Evolutionary conservation across 2,797 vertebrate genomes (phyloP), one percentile per base, ranked within the genome.

Genomic region (Merluccius polli): DNA sequence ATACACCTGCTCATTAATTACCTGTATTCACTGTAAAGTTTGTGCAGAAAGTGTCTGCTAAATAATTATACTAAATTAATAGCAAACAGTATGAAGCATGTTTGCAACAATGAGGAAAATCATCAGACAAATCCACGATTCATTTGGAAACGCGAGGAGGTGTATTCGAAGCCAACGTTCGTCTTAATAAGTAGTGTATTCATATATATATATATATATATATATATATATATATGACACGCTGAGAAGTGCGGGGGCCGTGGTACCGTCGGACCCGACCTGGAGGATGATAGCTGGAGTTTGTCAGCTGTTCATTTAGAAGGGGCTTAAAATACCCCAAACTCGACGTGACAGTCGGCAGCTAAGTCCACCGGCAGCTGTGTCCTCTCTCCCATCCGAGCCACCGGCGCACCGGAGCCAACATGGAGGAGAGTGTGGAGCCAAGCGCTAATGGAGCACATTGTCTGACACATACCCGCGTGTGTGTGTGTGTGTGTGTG

Each of bases 301-400:
- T 87, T 84, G 80, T 73, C 68, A 38, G 76, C 79, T 70, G 70
- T 73, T 87, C 73, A 74, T 87, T 87, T 89, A 59, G 70, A 83
- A 86, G 79, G 71, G 72, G 73, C 71, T 81, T 73, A 81, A 84
- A 73, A 77, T 77, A 79, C 83, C 81, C 81, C 21, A 59, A 59
- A 89, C 86, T 89, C 82, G 84, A 87, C 77, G 73, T 81, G 81
- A 82, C 84, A 80, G 81, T 75, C 73, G 74, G 75, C 81, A 86
- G 81, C 81, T 82, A 70, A 83, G 80, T 79, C 79, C 79, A 81
- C 88, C 84, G 76, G 79, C 84, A 80, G 82, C 87, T 84, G 83
- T 77, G 84, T 74, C 63, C 75, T 78, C 85, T 85, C 88, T 21
- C n/a, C 85, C 80, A 86, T 86, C 83, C 80, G 74, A 83, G 83